A percentile compares a stretch with the other conserved stretches of the same genome.
Conservation (phyloP, 2,888 invertebrate species). For the Papilio elwesi region DNA sequence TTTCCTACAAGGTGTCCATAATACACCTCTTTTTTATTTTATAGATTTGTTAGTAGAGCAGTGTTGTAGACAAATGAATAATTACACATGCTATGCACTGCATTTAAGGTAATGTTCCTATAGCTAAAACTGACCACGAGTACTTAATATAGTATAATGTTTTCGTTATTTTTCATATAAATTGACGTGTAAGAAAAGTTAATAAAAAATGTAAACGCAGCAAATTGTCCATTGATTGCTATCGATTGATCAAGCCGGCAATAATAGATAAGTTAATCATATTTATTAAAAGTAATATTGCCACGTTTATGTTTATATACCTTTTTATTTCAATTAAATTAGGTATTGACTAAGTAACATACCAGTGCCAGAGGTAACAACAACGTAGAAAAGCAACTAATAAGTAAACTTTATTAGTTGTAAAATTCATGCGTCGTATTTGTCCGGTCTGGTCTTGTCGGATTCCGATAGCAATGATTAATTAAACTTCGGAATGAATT, state of each 20-base stretch:
- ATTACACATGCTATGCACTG: neutral
- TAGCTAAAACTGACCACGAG: neutral
- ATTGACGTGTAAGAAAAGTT: neutral
- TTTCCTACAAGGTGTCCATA: no score
- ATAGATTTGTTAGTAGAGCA: no score
- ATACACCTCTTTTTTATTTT: no score
- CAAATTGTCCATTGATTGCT: neutral
- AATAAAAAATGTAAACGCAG: neutral
- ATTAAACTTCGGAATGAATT: conserved; percentile 31
- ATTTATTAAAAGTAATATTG: no score
- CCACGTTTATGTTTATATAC: no score
- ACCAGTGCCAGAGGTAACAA: no score
- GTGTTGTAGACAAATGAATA: no score
- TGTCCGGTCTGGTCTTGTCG: conserved; percentile 16
- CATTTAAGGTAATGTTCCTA: neutral
- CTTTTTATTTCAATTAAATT: no score
- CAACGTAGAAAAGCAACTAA: neutral
- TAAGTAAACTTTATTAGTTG: neutral
- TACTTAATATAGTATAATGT: neutral
- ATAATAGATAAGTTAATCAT: neutral
- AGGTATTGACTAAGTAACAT: no score
- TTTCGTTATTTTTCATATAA: neutral
- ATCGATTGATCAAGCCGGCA: neutral
- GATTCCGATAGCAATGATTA: conserved; percentile 34
- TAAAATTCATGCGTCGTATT: conserved; percentile 4